Evolutionary conservation across 2,888 invertebrate species (phyloP).

Genomic region (Amphipoea lucens): DNA sequence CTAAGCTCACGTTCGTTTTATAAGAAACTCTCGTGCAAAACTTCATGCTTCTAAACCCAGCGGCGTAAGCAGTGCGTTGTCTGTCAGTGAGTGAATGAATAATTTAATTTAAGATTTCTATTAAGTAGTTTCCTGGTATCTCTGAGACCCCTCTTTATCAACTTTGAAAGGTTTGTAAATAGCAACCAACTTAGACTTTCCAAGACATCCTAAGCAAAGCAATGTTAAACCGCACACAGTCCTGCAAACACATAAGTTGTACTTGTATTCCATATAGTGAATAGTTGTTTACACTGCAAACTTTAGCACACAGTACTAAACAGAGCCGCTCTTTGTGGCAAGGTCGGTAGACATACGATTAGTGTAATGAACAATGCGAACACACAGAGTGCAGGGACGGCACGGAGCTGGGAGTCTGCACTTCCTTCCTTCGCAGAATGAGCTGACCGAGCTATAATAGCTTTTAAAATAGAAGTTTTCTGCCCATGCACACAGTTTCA

Average conservation of each 20-base stretch:
- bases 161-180: background rate
- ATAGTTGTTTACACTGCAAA: background rate
- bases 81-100: background rate
- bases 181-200: background rate
- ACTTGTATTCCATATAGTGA: constrained; percentile 13
- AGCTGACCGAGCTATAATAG: background rate
- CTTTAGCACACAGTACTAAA: constrained; percentile 23
- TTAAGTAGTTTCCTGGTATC: background rate
- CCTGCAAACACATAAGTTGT: constrained; percentile 11
- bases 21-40: background rate
- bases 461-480: constrained; percentile 6
- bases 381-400: background rate
- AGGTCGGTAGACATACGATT: constrained; percentile 12
- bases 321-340: constrained; percentile 10
- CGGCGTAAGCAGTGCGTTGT: background rate
- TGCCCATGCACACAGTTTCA: background rate
- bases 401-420: background rate
- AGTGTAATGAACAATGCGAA: background rate
- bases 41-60: background rate
- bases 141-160: background rate
- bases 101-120: background rate
- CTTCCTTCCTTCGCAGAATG: constrained; percentile 21
- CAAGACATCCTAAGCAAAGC: constrained; percentile 17
- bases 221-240: constrained; percentile 1
- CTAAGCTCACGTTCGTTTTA: background rate